phyloP scores from a whole-genome alignment of 2,888 invertebrate species.

The Thecophora atra region DNA sequence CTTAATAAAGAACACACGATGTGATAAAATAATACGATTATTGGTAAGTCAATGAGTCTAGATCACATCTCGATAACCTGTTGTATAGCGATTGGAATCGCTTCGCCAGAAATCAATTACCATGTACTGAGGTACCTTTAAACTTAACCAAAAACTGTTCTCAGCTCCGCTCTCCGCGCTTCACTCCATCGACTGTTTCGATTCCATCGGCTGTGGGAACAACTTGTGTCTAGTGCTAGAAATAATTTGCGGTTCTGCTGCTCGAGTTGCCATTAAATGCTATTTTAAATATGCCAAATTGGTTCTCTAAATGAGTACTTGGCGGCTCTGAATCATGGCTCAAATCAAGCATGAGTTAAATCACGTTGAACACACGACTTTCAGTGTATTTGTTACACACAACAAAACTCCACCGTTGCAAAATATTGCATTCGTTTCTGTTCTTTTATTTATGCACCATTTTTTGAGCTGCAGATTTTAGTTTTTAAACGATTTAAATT shows the following conservation, averaged over 20 bases:
- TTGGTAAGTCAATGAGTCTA: no score
- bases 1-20: no score
- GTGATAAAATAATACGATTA: no score
- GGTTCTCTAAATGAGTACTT: not conserved
- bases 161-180: not conserved
- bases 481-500: no score
- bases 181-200: not conserved
- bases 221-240: not conserved
- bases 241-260: not conserved
- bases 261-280: conserved; percentile 1
- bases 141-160: not conserved
- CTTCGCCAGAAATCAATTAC: not conserved
- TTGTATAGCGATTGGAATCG: not conserved
- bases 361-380: not conserved
- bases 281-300: conserved; percentile 17
- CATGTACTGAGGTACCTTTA: not conserved
- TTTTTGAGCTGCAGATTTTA: no score
- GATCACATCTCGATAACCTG: no score
- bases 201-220: not conserved
- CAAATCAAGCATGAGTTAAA: not conserved
- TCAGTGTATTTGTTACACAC: conserved; percentile 4
- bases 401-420: not conserved
- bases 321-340: conserved; percentile 7
- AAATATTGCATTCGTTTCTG: no score
- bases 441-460: no score